Base-by-base conservation (phyloP, 2,113 vertebrate species). In the Trematomus loennbergii region DNA sequence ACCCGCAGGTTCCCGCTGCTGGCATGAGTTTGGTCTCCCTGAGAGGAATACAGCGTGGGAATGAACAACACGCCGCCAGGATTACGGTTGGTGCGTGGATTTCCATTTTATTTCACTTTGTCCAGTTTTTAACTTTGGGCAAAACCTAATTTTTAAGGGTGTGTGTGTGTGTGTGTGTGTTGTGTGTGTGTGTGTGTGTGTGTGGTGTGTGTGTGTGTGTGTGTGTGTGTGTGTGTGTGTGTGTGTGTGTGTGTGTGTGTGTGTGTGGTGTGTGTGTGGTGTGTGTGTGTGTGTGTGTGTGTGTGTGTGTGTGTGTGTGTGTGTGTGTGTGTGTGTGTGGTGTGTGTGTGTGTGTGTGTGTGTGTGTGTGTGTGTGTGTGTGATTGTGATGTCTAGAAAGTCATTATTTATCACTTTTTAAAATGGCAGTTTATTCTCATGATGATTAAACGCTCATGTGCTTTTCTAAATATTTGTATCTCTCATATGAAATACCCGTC, bases 41-140 rank as follows among this genome's bases (percentile, higher is more conserved):
- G 88, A 67, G 82, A 70, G 90, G 78, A 88, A 18, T 16, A 3
- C 75, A 88, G 88, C 89, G 88, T 84, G 89, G 93, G 88, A 73
- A 92, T 94, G 92, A 93, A 93, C 90, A 95, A 82, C 88, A 84
- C 93, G 75, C 86, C 91, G 81, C 93, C 94, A 61, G 93, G 94
- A 90, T 89, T 95, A 93, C 89, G 95, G 92, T 94, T 95, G 94
- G 93, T 95, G 92, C 88, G 90, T 92, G 91, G 88, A 89, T 84
- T 86, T 85, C 25, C 15, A 59, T 86, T 90, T 93, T 90, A 36
- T 87, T 87, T 81, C 18, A 58, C 13, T 69, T 72, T 52, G 64
- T 55, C 77, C 62, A 20, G 46, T 63, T 75, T 75, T 75, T 72
- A 70, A 1, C 15, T 76, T 60, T 68, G 5, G 40, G 12, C 3